Percentiles rank a stretch among this genome's conserved stretches.
phyloP scores from a whole-genome alignment of 2,888 invertebrate genomes.

The Rotaria macrura region DNA sequence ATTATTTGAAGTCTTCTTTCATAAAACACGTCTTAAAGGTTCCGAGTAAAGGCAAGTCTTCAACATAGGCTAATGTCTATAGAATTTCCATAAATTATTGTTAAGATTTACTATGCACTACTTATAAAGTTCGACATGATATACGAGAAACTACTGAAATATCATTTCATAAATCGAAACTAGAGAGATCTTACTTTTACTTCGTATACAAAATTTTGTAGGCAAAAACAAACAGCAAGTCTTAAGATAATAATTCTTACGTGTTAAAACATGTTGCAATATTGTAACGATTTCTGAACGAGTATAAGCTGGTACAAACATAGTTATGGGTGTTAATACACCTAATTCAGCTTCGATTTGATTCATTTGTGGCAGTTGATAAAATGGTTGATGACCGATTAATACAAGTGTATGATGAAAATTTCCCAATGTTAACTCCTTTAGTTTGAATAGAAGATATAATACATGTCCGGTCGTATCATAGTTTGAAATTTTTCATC shows the following conservation, averaged over 20 bases:
- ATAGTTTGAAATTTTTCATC: not conserved
- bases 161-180: no score
- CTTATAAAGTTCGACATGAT: no score
- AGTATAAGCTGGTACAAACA: conserved; percentile 3
- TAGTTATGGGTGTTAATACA: not conserved
- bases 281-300: not conserved
- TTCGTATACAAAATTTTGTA: no score
- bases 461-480: not conserved
- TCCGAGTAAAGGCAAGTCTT: no score
- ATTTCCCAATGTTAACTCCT: not conserved
- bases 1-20: no score
- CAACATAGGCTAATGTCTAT: no score
- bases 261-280: not conserved
- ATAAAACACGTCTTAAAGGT: no score
- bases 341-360: not conserved
- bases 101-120: no score
- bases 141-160: no score
- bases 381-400: conserved; percentile 6
- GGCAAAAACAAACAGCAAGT: no score
- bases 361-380: not conserved
- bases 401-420: not conserved
- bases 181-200: no score
- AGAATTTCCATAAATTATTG: no score
- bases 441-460: conserved; percentile 9
- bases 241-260: not conserved